Base-by-base conservation (phyloP, 2,113 vertebrate species). In the Passer domesticus region DNA sequence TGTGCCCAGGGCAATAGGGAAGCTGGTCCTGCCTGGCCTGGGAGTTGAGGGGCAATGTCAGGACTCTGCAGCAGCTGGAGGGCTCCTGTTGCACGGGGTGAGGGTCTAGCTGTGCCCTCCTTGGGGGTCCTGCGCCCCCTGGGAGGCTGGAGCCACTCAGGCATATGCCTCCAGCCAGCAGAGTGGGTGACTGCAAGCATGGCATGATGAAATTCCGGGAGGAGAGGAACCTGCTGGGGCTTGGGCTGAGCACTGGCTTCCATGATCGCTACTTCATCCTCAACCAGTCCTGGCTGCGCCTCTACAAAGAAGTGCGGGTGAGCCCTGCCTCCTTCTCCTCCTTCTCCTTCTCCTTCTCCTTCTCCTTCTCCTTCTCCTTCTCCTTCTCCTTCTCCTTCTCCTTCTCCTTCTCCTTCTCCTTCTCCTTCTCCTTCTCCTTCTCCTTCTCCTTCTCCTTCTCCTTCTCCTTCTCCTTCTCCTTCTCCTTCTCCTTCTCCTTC, bases 211-310 rank as follows among this genome's bases (percentile, higher is more conserved):
- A 99, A 92, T 99, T 99, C 96, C 97, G 98, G 4, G 99, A 99
- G 90, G 99, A 99, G 96, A 98, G 98, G 64, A 99, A 98, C 96
- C 95, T 99, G 62, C 96, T 99, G 94, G 98, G 98, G 11, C 96
- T 99, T 37, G 99, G 98, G 10, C 96, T 98, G 8, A 96, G 96
- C 94, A 97, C 98, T 1, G 98, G 98, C 95, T 99, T 99, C 97
- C 98, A 99, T 0, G 99, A 99, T 58, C 98, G 99, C 35, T 99
- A 99, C 97, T 99, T 99, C 94, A 99, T 99, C 94, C 98, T 99
- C 59, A 99, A 96, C 87, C 97, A 92, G 86, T 97, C 31, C 89
- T 98, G 97, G 13, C 98, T 99, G 24, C 98, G 99, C 60, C 99
- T 99, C 94, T 99, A 99, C 98, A 99, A 98, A 91, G 99, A 99